Conservation (phyloP, 2,888 invertebrate genomes). For the Cabera pusaria region DNA sequence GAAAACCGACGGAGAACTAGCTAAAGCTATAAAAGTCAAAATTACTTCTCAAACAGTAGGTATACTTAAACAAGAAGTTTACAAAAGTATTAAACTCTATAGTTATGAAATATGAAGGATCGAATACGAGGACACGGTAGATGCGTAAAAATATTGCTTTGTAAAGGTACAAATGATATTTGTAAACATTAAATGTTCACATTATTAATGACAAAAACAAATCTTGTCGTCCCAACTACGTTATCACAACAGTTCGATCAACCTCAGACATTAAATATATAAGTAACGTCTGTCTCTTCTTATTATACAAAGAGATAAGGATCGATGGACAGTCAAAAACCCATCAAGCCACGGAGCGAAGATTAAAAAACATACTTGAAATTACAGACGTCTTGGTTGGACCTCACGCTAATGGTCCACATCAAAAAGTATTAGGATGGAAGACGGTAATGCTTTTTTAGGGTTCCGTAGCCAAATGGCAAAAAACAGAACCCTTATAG, state of each 20-base stretch:
- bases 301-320: slow-evolving; percentile 77
- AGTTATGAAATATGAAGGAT: no score
- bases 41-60: slow-evolving; percentile 40
- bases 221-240: slow-evolving; percentile 58
- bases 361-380: slow-evolving; percentile 73
- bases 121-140: no score
- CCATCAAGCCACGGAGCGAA: slow-evolving; percentile 69
- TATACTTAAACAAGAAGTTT: slow-evolving; percentile 14
- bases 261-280: slow-evolving; percentile 77
- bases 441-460: no score
- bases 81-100: no score
- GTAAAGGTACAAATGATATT: no score
- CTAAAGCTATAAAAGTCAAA: slow-evolving; percentile 55
- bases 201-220: slow-evolving; percentile 77
- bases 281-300: slow-evolving; percentile 81
- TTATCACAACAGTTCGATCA: slow-evolving; percentile 77
- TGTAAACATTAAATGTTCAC: no score
- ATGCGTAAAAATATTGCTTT: no score
- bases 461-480: no score
- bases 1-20: slow-evolving; percentile 55
- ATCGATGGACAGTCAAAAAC: slow-evolving; percentile 79
- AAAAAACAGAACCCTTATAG: no score
- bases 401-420: slow-evolving; percentile 73
- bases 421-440: no score
- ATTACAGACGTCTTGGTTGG: slow-evolving; percentile 74